Base-by-base conservation (phyloP, 2,113 vertebrate genomes). In the Rhea americana region DNA sequence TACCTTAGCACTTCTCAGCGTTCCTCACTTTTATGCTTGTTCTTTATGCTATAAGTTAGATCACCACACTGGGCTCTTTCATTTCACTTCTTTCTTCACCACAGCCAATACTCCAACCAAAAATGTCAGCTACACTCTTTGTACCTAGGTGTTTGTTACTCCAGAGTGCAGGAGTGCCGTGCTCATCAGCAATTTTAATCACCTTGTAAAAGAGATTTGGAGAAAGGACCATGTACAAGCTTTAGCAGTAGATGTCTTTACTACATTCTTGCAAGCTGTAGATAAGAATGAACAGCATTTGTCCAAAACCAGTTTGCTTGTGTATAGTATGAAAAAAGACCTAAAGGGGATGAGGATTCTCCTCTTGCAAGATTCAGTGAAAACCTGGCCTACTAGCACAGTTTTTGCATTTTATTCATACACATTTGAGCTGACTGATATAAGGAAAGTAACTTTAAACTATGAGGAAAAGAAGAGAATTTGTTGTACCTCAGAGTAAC, bases 351-450 rank as follows among this genome's bases (percentile, higher is more conserved):
- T n/a, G 6, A 58, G 13, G 32, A 63, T 80, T 70, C 48, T 75
- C 35, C 63, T 15, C 22, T n/a, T 56, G 6, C 22, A 84, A 89
- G 18, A 28, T 16, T 47, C 7, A 70, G 24, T 26, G 72, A 68
- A 72, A 82, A 70, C 13, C 18, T 41, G 41, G 7, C 72, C 26
- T 85, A 5, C 2, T 9, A 47, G 37, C 2, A 56, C 5, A 73
- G 20, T 61, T 89, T 72, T 28, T 63, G 19, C 25, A 74, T 9
- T 62, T 12, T 62, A 37, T 37, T 62, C 24, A 8, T 62, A 37
- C 13, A 37, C 7, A n/a, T 47, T 67, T 67, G 45, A 7, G 20
- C 0, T 0, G 21, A 71, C 0, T 0, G 21, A 71, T 43, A 6
- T 70, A 53, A 16, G 68, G 32, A 91, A 85, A 71, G 5, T 53